Evolutionary conservation across 1,140 invertebrate species (phyloP).

Genomic region (Notospermus geniculatus): DNA sequence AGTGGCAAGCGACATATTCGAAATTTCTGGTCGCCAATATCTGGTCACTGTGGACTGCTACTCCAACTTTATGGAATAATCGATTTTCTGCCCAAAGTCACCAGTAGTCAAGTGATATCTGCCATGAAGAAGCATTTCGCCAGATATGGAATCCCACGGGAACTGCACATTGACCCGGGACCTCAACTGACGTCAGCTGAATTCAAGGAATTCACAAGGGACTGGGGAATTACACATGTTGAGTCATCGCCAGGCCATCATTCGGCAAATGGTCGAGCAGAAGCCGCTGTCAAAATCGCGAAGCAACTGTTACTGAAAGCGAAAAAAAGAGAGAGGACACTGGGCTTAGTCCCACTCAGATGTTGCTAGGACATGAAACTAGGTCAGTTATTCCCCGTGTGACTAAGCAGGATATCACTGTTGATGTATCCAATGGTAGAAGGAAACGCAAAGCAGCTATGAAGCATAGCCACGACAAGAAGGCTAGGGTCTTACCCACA

Average conservation of each 20-base stretch:
- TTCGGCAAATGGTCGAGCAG: constrained; percentile 29
- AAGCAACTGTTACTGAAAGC: constrained; percentile 31
- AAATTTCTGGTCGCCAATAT: constrained; percentile 25
- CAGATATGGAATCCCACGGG: constrained; percentile 24
- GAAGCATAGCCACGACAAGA: constrained; percentile 15
- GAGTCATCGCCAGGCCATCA: constrained; percentile 21
- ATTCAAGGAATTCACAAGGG: constrained; percentile 19
- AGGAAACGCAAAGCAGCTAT: constrained; percentile 14
- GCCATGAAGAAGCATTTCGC: constrained; percentile 28
- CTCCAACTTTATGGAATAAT: constrained; percentile 54
- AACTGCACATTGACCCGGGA: constrained; percentile 27
- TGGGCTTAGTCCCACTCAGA: constrained; percentile 24
- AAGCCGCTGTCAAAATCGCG: constrained; percentile 27
- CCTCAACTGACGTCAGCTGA: constrained; percentile 25
- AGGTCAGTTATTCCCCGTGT: constrained; percentile 19
- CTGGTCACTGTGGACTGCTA: constrained; percentile 30
- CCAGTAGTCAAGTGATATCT: constrained; percentile 20
- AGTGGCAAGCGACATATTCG: constrained; percentile 31
- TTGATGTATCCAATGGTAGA: constrained; percentile 4
- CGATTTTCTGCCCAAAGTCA: constrained; percentile 18
- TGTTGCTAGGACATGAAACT: constrained; percentile 24
- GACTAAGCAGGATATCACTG: background rate
- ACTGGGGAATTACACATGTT: constrained; percentile 23
- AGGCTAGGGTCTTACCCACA: constrained; percentile 9
- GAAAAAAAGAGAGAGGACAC: constrained; percentile 20